Evolutionary conservation across 2,113 vertebrate genomes (phyloP).

Genomic region (Chiloscyllium plagiosum): DNA sequence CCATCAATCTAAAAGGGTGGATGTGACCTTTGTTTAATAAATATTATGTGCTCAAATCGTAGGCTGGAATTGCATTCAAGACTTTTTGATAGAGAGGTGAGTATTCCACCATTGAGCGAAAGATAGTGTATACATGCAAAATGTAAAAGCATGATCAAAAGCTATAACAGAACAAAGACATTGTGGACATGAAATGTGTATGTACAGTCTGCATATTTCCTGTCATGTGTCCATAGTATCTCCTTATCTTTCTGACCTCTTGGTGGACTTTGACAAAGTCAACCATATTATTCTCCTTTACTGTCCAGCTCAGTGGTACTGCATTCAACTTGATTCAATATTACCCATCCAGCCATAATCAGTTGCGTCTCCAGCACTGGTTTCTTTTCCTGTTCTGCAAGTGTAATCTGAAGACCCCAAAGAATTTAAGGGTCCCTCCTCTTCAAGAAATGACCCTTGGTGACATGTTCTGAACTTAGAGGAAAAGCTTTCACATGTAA

Average conservation of each 20-base stretch:
- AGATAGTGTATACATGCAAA: background rate
- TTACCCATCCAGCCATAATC: background rate
- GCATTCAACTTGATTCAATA: background rate
- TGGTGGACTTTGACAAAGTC: background rate
- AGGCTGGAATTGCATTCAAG: background rate
- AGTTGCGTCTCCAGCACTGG: background rate
- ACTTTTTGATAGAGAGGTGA: background rate
- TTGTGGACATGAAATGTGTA: background rate
- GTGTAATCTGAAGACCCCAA: background rate
- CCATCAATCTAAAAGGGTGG: background rate
- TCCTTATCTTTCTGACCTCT: background rate
- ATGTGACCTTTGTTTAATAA: background rate
- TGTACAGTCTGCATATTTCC: background rate
- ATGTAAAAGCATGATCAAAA: background rate
- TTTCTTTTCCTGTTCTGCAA: background rate
- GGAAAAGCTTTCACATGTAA: background rate
- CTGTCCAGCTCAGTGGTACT: background rate
- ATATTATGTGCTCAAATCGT: background rate
- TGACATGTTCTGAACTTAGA: background rate
- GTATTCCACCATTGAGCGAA: background rate
- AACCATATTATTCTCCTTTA: background rate
- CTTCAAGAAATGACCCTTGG: background rate
- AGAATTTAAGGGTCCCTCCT: background rate
- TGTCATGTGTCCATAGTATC: background rate
- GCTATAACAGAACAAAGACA: background rate